Percentiles rank a stretch among this genome's conserved stretches.
phyloP scores from a whole-genome alignment of 2,888 invertebrate genomes.

The Eupelmus urozonus region DNA sequence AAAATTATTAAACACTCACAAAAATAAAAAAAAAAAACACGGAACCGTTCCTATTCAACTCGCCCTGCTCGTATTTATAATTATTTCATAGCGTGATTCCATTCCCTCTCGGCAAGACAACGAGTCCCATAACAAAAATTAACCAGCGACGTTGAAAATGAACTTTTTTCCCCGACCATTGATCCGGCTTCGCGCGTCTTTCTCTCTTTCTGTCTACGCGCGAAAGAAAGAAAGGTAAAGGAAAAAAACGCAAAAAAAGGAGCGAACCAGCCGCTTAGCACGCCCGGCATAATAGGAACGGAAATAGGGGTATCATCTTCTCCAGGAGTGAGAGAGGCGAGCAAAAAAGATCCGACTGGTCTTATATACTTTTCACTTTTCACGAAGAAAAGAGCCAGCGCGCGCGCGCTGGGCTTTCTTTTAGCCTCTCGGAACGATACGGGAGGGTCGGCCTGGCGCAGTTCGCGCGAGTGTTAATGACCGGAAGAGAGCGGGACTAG shows the following conservation, averaged over 20 bases:
- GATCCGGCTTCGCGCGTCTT: constrained; percentile 20
- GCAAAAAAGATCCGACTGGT: background rate
- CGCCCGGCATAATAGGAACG: constrained; percentile 40
- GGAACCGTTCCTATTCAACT: background rate
- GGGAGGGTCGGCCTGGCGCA: constrained; percentile 1
- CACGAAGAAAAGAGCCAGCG: background rate
- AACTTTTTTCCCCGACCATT: constrained; percentile 12
- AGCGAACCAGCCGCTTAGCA: constrained; percentile 7
- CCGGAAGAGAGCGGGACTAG: background rate
- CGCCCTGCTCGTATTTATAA: constrained; percentile 9
- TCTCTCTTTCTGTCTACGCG: background rate
- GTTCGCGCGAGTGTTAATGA: constrained; percentile 21
- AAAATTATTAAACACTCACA: too few species aligned
- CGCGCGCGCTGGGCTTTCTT: background rate
- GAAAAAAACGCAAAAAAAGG: background rate
- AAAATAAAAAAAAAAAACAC: background rate
- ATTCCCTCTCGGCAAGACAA: background rate
- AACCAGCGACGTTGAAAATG: constrained; percentile 31
- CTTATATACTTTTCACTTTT: constrained; percentile 35
- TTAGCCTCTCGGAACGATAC: constrained; percentile 1
- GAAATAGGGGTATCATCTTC: constrained; percentile 26
- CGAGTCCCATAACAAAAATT: constrained; percentile 32
- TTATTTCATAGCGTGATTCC: constrained; percentile 14
- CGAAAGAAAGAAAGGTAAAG: constrained; percentile 13
- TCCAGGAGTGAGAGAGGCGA: background rate